phyloP scores from a whole-genome alignment of 2,113 vertebrate genomes.

The Myiozetetes cayanensis region DNA sequence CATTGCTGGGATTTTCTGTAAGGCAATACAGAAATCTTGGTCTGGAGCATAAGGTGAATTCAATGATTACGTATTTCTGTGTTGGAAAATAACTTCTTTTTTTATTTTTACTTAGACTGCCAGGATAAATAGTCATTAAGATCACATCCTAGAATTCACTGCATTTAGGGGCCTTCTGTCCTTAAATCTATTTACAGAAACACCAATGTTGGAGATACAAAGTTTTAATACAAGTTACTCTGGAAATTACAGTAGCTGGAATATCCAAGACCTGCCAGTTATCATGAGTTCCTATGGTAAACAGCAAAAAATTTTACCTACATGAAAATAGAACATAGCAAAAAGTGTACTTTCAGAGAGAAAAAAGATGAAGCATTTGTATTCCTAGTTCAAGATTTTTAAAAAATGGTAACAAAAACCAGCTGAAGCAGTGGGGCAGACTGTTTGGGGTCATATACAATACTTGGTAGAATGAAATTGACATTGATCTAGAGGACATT shows the following conservation, averaged over 20 bases:
- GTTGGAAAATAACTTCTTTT: neutral
- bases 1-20: neutral
- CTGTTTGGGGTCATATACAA: neutral
- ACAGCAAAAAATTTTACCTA: neutral
- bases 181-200: neutral
- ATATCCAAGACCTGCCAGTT: neutral
- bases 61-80: neutral
- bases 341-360: neutral
- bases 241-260: neutral
- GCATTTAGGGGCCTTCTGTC: neutral
- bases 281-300: neutral
- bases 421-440: neutral
- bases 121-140: neutral
- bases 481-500: neutral
- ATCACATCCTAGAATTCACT: neutral
- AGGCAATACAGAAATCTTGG: neutral
- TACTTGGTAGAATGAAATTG: neutral
- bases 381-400: neutral
- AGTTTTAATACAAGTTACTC: neutral
- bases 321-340: neutral
- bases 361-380: neutral
- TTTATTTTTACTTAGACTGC: neutral
- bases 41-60: neutral
- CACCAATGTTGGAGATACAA: rapidly evolving
- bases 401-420: neutral